Evolutionary conservation across 2,113 vertebrate genomes (phyloP), one percentile per base, ranked within the genome.

Genomic region (Rana temporaria): DNA sequence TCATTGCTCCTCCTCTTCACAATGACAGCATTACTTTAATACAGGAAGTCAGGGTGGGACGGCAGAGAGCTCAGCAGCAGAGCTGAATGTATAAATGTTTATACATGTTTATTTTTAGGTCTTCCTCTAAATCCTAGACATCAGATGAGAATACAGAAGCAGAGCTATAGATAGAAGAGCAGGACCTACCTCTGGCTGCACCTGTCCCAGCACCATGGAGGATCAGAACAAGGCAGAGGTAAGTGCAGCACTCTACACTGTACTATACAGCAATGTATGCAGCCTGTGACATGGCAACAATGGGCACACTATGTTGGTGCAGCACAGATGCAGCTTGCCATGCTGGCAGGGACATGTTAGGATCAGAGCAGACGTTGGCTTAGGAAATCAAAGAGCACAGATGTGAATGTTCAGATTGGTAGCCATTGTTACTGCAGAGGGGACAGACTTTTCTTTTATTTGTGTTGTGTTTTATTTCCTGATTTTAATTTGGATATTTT

Each of bases 221-320:
- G 73, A 76, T 34, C 73, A 63, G 32, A 20, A 59, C 26, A 76
- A 76, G 32, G 73, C 16, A 76, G 73, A 76, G 73, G 73, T 76
- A 76, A n/a, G 57, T 24, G 32, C 59, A 62, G 26, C 6, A 8
- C 18, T 59, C 26, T 30, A 30, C 26, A 30, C 26, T 30, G 26
- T 30, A 30, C n/a, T n/a, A n/a, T n/a, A n/a, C n/a, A 38, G 34
- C 34, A 38, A 38, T 38, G 34, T 5, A 38, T 4, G 34, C 34
- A 38, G 5, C 3, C 26, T 30, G 3, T 38, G 4, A 38, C 34
- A 38, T 38, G 2, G 34, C 2, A 8, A 38, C 34, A 38, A 38
- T 38, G 34, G 7, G 34, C 2, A 38, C 34, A 38, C 5, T 38
- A 38, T 5, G 2, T 38, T 38, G 34, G 34, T 38, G 34, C 34